Evolutionary conservation across 2,888 invertebrate species (phyloP).

Genomic region (Ormia ochracea): DNA sequence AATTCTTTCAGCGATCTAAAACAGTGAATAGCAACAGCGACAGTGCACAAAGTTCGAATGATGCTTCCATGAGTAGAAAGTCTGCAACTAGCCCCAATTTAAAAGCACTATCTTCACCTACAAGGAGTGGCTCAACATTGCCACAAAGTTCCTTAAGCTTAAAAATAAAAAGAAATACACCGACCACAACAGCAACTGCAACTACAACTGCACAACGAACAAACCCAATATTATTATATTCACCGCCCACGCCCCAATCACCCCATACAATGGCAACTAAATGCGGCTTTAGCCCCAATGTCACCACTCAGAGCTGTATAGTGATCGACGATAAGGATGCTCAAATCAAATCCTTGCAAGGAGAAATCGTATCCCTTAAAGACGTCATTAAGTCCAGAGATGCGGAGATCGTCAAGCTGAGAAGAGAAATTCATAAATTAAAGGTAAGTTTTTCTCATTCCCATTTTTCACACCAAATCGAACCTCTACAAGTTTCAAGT

Average conservation of each 20-base stretch:
- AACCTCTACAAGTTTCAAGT: constrained; percentile 2
- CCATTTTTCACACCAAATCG: neutral
- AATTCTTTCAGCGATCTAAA: constrained; percentile 64
- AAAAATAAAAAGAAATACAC: constrained; percentile 49
- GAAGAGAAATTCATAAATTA: constrained; percentile 84
- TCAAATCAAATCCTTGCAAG: constrained; percentile 78
- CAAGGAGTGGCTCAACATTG: neutral
- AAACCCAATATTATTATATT: constrained; percentile 45
- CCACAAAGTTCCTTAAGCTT: constrained; percentile 27
- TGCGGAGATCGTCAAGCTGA: constrained; percentile 80
- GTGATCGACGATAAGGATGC: constrained; percentile 67
- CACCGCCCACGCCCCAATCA: constrained; percentile 60
- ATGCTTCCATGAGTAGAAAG: constrained; percentile 26
- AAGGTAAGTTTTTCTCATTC: constrained; percentile 78
- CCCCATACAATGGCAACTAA: constrained; percentile 64
- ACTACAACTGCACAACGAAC: constrained; percentile 10
- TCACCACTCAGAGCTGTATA: constrained; percentile 61
- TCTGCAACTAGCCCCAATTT: constrained; percentile 8
- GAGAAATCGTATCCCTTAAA: constrained; percentile 79
- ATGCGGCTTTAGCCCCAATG: constrained; percentile 65
- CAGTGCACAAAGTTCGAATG: constrained; percentile 36
- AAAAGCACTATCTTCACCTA: constrained; percentile 37
- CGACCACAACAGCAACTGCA: constrained; percentile 2
- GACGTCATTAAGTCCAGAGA: constrained; percentile 79
- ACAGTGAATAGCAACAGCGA: constrained; percentile 17